These are phyloP conservation scores for Rhodophaea formosa DNA, from an alignment of 2,888 invertebrate species.

Conservation along the genomic window DNA sequence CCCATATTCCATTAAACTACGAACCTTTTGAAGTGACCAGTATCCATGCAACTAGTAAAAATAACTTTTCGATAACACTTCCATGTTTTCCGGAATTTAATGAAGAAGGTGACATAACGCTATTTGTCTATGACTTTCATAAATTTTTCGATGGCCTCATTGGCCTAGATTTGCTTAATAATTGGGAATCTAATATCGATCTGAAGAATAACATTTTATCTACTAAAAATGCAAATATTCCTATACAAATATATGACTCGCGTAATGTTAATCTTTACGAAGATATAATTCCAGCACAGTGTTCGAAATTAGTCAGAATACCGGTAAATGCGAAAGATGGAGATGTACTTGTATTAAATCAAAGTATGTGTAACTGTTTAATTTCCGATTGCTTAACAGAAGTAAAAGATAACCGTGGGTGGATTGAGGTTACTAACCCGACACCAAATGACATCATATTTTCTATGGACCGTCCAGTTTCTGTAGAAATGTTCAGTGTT, in stretches of 20 bases:
- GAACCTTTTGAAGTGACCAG: too few species aligned
- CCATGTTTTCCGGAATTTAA: constrained; percentile 30
- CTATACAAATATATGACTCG: constrained; percentile 29
- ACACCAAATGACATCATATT: constrained; percentile 30
- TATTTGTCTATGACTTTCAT: constrained; percentile 36
- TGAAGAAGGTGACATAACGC: constrained; percentile 21
- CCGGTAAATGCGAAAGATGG: constrained; percentile 29
- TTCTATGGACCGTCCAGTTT: constrained; percentile 27
- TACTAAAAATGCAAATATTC: constrained; percentile 23
- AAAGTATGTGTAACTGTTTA: constrained; percentile 30
- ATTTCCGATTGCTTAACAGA: constrained; percentile 32
- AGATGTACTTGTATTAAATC: constrained; percentile 27
- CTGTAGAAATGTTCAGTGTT: too few species aligned
- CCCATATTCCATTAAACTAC: too few species aligned
- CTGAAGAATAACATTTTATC: constrained; percentile 25
- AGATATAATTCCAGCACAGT: constrained; percentile 31
- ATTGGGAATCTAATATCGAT: constrained; percentile 32
- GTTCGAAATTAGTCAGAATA: constrained; percentile 29
- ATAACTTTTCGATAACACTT: constrained; percentile 32
- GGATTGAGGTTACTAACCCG: constrained; percentile 31
- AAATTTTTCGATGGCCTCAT: constrained; percentile 36
- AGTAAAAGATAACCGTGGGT: constrained; percentile 29
- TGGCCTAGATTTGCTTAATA: constrained; percentile 32
- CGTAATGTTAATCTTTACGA: constrained; percentile 32
- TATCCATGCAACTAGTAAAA: constrained; percentile 30